Conservation (phyloP, 2,113 vertebrate genomes). For the Grus americana region DNA sequence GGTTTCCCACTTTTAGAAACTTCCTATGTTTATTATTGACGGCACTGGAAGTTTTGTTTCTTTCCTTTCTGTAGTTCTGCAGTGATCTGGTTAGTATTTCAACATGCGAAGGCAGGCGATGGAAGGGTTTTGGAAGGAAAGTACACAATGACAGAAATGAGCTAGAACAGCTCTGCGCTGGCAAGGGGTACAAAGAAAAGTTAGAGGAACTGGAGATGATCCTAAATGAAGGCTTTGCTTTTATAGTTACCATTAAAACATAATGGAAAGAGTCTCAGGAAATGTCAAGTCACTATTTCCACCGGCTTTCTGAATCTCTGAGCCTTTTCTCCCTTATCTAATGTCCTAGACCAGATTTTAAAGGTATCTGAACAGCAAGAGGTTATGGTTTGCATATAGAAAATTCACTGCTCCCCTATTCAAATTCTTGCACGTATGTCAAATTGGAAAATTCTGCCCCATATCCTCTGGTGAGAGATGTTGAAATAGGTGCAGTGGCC, state of each 20-base stretch:
- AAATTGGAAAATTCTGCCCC: not conserved
- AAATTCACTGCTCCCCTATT: not conserved
- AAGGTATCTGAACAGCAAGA: not conserved
- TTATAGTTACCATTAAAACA: not conserved
- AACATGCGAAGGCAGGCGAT: not conserved
- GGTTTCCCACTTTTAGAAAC: not conserved
- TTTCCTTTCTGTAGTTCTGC: not conserved
- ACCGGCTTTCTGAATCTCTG: not conserved
- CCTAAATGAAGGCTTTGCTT: not conserved
- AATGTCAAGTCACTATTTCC: not conserved
- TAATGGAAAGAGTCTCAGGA: not conserved
- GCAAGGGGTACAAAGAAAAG: not conserved
- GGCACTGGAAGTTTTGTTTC: not conserved
- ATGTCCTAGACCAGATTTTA: not conserved
- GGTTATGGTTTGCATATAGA: not conserved
- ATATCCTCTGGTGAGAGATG: not conserved
- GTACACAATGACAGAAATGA: not conserved
- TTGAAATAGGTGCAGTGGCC: not conserved
- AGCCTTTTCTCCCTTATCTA: not conserved
- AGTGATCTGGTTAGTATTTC: not conserved
- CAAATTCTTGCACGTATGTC: not conserved
- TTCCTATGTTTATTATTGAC: not conserved
- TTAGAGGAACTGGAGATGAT: not conserved
- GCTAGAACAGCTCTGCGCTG: not conserved
- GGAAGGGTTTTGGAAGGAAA: not conserved